Percentiles rank a stretch among this genome's conserved stretches.
These are phyloP conservation scores for Cygnus atratus DNA, from an alignment of 2,113 vertebrate species.

Conservation along the genomic window DNA sequence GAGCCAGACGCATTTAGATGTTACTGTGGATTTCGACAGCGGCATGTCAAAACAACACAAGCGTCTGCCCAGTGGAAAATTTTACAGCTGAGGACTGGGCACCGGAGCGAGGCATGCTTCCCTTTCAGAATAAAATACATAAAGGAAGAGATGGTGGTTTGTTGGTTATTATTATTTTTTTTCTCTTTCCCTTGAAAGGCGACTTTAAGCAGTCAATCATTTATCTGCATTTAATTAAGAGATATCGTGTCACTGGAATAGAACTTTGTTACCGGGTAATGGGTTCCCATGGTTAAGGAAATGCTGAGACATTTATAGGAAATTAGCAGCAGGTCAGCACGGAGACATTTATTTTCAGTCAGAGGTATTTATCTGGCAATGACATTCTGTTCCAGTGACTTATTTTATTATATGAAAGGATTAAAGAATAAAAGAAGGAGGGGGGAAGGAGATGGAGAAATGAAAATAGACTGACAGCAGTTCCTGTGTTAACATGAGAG, in stretches of 20 bases:
- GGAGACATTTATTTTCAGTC: conserved; percentile 66
- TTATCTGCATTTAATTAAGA: conserved; percentile 73
- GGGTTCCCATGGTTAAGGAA: conserved; percentile 66
- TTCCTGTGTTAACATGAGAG: conserved; percentile 10
- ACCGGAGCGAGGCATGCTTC: conserved; percentile 8
- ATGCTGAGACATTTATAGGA: conserved; percentile 65
- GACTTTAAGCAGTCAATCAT: conserved; percentile 65
- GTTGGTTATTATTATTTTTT: not conserved
- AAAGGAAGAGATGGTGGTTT: not conserved
- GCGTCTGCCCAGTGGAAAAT: conserved; percentile 73
- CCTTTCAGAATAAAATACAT: conserved; percentile 64
- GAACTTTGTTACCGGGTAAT: conserved; percentile 57
- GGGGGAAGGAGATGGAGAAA: conserved; percentile 53
- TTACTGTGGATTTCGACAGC: conserved; percentile 75
- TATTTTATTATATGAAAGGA: conserved; percentile 71
- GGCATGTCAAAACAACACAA: conserved; percentile 73
- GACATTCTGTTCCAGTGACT: conserved; percentile 71
- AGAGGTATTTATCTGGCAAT: conserved; percentile 67
- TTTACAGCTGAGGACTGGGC: conserved; percentile 68
- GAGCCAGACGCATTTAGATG: conserved; percentile 76
- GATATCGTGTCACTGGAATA: conserved; percentile 52
- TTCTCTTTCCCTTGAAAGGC: not conserved
- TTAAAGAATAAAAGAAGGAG: conserved; percentile 67
- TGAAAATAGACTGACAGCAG: conserved; percentile 68
- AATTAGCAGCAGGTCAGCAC: conserved; percentile 64